Evolutionary conservation across 2,888 invertebrate genomes (phyloP).

Genomic region (Eulithis testata): DNA sequence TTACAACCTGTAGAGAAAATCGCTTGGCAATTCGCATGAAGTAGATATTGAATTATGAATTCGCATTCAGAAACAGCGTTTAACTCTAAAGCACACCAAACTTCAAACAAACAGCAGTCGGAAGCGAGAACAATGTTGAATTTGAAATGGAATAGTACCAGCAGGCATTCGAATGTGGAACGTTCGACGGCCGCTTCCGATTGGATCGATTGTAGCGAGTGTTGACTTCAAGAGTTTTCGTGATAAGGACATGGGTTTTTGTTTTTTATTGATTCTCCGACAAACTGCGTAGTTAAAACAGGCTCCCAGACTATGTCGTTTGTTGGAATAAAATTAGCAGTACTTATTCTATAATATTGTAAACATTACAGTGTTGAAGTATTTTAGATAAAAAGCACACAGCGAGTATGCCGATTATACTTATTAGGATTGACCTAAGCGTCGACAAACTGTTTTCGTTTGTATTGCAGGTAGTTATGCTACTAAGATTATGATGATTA

Average conservation of each 20-base stretch:
- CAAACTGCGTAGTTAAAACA: too few species aligned
- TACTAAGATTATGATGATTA: conserved; percentile 62
- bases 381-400: too few species aligned
- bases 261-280: neutral
- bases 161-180: conserved; percentile 6
- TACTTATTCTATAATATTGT: too few species aligned
- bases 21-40: conserved; percentile 54
- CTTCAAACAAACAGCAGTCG: conserved; percentile 11
- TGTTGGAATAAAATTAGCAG: too few species aligned
- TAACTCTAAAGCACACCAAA: conserved; percentile 18
- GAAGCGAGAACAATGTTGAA: conserved; percentile 14
- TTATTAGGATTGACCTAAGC: too few species aligned
- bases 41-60: conserved; percentile 26
- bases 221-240: conserved; percentile 24
- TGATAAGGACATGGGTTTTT: conserved; percentile 1
- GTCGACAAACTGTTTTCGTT: too few species aligned
- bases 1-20: conserved; percentile 36
- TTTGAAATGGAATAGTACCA: conserved; percentile 16
- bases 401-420: too few species aligned
- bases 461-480: neutral
- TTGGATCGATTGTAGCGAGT: conserved; percentile 14
- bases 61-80: conserved; percentile 9
- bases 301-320: too few species aligned
- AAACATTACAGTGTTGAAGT: too few species aligned
- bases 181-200: conserved; percentile 24